These are phyloP conservation scores for Rhabdornis inornatus DNA, from an alignment of 2,113 vertebrate species.

Conservation along the genomic window DNA sequence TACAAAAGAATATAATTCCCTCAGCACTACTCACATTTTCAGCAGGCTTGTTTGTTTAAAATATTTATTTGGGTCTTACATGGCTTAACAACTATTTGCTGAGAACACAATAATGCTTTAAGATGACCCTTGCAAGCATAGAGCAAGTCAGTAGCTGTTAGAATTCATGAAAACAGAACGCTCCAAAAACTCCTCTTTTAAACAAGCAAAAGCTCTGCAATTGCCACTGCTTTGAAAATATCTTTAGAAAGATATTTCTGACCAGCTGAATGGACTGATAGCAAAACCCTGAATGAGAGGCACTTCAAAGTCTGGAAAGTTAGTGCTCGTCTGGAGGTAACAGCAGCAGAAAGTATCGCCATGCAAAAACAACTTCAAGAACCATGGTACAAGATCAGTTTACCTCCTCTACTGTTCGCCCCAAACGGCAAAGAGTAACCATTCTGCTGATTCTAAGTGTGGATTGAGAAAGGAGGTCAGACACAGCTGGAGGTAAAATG, in stretches of 20 bases:
- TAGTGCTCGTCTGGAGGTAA: not conserved
- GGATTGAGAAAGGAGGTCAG: not conserved
- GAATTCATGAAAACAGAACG: not conserved
- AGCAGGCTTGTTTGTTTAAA: conserved; percentile 42
- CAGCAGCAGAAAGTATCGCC: not conserved
- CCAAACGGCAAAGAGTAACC: not conserved
- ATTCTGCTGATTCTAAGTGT: not conserved
- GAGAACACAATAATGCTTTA: not conserved
- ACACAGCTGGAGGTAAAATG: not conserved
- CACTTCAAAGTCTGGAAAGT: not conserved
- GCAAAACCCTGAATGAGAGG: not conserved
- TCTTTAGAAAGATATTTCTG: not conserved
- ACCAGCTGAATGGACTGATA: not conserved
- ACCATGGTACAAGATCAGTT: not conserved
- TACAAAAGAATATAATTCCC: not conserved
- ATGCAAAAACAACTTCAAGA: not conserved
- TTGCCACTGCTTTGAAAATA: not conserved
- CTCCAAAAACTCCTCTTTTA: not conserved
- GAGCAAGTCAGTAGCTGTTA: not conserved
- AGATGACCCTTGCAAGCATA: not conserved
- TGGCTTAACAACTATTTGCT: not conserved
- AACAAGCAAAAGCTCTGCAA: not conserved
- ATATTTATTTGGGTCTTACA: not conserved
- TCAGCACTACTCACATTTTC: not conserved
- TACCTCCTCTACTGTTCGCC: not conserved